These are phyloP conservation scores for Sminthurinus aureus DNA, from an alignment of 2,888 invertebrate genomes.

Conservation along the genomic window DNA sequence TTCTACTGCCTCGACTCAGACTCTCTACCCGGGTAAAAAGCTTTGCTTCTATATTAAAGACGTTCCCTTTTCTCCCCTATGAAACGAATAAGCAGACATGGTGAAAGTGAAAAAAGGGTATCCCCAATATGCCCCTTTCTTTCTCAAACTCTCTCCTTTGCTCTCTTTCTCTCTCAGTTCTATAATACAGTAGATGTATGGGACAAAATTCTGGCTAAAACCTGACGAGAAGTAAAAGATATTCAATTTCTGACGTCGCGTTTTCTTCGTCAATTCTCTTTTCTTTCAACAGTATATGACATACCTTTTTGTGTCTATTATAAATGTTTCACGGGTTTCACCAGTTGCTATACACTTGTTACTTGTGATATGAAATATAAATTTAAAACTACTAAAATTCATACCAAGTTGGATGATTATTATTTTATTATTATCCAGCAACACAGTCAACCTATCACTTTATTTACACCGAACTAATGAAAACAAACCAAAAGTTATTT, in stretches of 20 bases:
- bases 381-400: no score
- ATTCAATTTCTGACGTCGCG: background rate
- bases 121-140: background rate
- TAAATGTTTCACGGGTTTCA: no score
- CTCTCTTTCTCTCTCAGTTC: constrained; percentile 7
- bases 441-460: no score
- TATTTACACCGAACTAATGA: no score
- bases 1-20: constrained; percentile 41
- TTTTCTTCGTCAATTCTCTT: no score
- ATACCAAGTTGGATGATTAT: no score
- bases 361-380: no score
- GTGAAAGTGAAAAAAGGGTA: background rate
- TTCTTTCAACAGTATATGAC: no score
- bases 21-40: constrained; percentile 43
- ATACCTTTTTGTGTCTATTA: no score
- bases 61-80: background rate
- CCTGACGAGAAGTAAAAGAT: background rate
- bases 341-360: no score
- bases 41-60: constrained; percentile 21
- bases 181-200: background rate
- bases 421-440: no score
- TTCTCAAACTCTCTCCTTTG: background rate
- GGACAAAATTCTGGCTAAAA: background rate
- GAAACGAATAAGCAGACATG: background rate
- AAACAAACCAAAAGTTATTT: no score